These are phyloP conservation scores for Tanypteryx hageni DNA, from an alignment of 2,888 invertebrate species.

Conservation along the genomic window DNA sequence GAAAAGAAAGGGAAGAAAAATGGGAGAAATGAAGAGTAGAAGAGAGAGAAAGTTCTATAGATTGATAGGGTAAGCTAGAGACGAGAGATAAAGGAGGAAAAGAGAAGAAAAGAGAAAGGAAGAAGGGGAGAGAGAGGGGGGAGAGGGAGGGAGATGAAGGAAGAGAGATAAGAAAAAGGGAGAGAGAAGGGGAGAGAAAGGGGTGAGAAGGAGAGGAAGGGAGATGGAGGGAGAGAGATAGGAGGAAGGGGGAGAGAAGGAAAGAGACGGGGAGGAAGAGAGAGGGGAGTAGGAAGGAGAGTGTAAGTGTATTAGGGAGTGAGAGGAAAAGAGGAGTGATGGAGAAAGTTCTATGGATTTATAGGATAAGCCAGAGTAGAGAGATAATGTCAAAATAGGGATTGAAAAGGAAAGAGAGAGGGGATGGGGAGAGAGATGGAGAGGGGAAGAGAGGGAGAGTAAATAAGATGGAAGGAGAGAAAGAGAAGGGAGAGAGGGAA, in stretches of 20 bases:
- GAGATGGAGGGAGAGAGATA: neutral
- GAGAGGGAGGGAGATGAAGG: neutral
- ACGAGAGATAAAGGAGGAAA: neutral
- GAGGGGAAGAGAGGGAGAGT: no score
- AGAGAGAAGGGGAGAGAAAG: neutral
- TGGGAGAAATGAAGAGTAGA: neutral
- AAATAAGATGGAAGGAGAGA: no score
- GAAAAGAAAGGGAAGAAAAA: neutral
- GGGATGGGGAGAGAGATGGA: no score
- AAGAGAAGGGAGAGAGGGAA: no score
- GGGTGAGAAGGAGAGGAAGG: neutral
- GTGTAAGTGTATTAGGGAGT: neutral
- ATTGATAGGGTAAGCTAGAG: neutral
- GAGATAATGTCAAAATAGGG: no score
- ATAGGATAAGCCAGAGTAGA: no score
- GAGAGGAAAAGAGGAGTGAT: neutral
- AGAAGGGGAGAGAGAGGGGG: neutral
- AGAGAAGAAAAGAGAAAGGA: neutral
- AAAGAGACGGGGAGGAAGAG: neutral
- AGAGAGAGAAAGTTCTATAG: neutral
- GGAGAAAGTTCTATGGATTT: neutral
- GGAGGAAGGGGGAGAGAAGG: neutral
- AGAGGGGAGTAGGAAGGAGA: neutral
- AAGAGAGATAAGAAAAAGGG: neutral
- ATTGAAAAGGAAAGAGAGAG: no score